These are phyloP conservation scores for Panzeria rudis DNA, from an alignment of 2,888 invertebrate species.

Conservation along the genomic window DNA sequence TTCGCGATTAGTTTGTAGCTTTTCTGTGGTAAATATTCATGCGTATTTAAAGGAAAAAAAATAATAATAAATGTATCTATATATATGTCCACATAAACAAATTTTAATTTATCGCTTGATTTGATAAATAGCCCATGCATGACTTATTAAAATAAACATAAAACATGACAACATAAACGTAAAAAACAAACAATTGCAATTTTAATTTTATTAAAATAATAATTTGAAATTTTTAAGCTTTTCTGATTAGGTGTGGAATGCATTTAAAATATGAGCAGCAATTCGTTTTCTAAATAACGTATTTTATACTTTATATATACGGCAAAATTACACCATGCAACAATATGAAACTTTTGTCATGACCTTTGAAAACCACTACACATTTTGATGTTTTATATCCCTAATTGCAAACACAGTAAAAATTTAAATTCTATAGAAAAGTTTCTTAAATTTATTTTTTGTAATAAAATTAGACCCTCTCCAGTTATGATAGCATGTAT, in stretches of 20 bases:
- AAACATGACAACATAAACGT: background rate
- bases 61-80: no score
- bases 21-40: background rate
- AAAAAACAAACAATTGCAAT: slow-evolving; percentile 25
- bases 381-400: no score
- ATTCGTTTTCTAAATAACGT: background rate
- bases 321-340: no score
- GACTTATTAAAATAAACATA: slow-evolving; percentile 50
- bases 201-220: background rate
- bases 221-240: background rate
- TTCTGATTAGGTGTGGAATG: background rate
- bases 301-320: no score
- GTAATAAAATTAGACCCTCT: no score
- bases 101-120: slow-evolving; percentile 70
- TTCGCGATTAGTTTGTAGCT: slow-evolving; percentile 39
- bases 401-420: no score
- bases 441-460: no score
- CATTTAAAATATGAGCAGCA: no score
- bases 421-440: no score
- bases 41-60: background rate
- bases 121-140: slow-evolving; percentile 62
- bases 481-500: no score
- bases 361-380: no score
- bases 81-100: background rate
- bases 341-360: no score